Evolutionary conservation across 2,888 invertebrate genomes (phyloP).

Genomic region (Corythucha ciliata): DNA sequence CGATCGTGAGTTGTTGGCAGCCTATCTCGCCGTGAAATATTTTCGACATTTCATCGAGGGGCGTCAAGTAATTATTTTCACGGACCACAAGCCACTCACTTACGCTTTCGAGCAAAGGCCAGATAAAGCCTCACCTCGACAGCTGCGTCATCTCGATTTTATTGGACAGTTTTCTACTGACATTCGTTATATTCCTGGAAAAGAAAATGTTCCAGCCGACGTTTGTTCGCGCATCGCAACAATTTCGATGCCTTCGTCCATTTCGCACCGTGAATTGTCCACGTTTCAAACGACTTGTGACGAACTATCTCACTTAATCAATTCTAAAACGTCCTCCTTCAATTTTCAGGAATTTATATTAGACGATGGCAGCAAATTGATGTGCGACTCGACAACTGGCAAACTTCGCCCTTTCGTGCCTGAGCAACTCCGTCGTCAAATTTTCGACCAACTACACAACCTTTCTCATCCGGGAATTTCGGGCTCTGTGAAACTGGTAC

Average conservation of each 20-base stretch:
- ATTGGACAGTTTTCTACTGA: conserved; percentile 10
- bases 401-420: conserved; percentile 5
- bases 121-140: conserved; percentile 10
- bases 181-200: conserved; percentile 1
- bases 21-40: conserved; percentile 17
- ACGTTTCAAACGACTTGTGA: too few species aligned
- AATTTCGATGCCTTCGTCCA: not conserved
- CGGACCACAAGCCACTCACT: conserved; percentile 10
- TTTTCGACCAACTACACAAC: conserved; percentile 32
- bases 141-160: conserved; percentile 11
- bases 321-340: too few species aligned
- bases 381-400: conserved; percentile 7
- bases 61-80: not conserved
- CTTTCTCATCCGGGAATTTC: conserved; percentile 35
- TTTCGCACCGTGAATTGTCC: too few species aligned
- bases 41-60: conserved; percentile 12
- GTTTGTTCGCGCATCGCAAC: not conserved
- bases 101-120: conserved; percentile 4
- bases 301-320: too few species aligned
- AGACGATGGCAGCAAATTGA: too few species aligned
- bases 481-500: conserved; percentile 36
- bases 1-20: conserved; percentile 28
- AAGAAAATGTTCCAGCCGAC: not conserved
- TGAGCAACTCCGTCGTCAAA: conserved; percentile 8
- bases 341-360: too few species aligned